phyloP scores from a whole-genome alignment of 35 echinoderm and acorn worm genomes.

The Apostichopus japonicus region DNA sequence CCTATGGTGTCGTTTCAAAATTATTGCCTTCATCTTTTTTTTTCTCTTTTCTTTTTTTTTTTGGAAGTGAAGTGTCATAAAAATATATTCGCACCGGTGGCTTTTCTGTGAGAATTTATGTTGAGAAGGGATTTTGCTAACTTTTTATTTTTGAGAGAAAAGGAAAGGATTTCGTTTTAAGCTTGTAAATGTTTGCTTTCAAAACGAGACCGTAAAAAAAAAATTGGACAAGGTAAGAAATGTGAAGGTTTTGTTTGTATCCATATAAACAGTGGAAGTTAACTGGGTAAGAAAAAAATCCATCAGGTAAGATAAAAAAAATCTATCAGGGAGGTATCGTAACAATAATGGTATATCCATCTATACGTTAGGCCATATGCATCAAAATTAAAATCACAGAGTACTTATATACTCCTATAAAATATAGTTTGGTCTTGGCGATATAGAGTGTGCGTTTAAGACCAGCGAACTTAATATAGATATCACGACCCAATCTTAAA shows the following conservation, averaged over 20 bases:
- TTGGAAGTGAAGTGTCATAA: slow-evolving; percentile 36
- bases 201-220: slow-evolving; percentile 37
- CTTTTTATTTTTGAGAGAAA: neutral
- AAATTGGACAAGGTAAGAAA: neutral
- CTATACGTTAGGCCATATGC: neutral
- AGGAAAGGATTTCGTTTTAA: neutral
- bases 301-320: neutral
- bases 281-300: neutral
- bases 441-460: too few species aligned
- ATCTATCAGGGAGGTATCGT: neutral
- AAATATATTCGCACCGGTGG: slow-evolving; percentile 39
- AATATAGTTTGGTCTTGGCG: neutral
- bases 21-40: neutral
- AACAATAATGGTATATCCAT: neutral
- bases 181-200: slow-evolving; percentile 52
- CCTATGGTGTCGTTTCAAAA: neutral
- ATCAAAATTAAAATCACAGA: neutral
- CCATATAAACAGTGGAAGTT: slow-evolving; percentile 4
- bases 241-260: neutral
- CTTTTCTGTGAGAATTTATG: slow-evolving; percentile 58
- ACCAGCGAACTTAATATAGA: neutral
- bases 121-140: neutral
- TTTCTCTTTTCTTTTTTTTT: neutral
- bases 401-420: neutral
- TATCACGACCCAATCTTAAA: too few species aligned